phyloP scores from a whole-genome alignment of 2,113 vertebrate genomes.

The Etia nguti region DNA sequence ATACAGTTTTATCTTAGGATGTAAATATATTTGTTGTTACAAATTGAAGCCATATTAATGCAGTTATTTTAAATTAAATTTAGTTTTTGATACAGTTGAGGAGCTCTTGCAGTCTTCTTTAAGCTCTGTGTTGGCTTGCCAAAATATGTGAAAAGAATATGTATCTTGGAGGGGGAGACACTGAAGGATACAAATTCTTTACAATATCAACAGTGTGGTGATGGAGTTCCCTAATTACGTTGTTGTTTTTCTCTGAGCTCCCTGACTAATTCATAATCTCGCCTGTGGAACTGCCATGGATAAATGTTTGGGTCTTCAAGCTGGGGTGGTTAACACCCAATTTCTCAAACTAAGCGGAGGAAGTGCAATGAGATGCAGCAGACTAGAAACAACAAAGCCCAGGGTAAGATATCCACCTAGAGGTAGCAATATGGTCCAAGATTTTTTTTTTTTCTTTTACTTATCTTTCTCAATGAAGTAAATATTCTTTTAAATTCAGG shows the following conservation, averaged over 20 bases:
- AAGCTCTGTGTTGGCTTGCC: neutral
- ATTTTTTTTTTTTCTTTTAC: neutral
- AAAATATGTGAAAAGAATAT: neutral
- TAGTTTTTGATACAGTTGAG: neutral
- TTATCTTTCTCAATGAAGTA: neutral
- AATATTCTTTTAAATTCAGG: neutral
- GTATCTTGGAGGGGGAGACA: neutral
- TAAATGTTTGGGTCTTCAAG: conserved; percentile 18
- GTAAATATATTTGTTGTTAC: neutral
- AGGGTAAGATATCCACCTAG: neutral
- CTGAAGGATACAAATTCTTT: conserved; percentile 24
- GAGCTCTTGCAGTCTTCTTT: neutral
- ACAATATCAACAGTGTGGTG: conserved; percentile 11
- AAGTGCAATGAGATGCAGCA: neutral
- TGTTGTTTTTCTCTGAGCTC: conserved; percentile 44
- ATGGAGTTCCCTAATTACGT: conserved; percentile 50
- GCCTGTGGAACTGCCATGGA: conserved; percentile 27
- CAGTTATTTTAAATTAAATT: neutral
- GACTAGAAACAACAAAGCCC: neutral
- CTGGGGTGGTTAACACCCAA: neutral
- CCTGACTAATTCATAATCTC: conserved; percentile 46
- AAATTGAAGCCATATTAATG: neutral
- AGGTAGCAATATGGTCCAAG: neutral
- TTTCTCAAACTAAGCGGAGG: conserved; percentile 9
- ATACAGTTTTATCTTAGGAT: neutral